These are phyloP conservation scores for Griposia aprilina DNA, from an alignment of 2,888 invertebrate genomes.

Conservation along the genomic window DNA sequence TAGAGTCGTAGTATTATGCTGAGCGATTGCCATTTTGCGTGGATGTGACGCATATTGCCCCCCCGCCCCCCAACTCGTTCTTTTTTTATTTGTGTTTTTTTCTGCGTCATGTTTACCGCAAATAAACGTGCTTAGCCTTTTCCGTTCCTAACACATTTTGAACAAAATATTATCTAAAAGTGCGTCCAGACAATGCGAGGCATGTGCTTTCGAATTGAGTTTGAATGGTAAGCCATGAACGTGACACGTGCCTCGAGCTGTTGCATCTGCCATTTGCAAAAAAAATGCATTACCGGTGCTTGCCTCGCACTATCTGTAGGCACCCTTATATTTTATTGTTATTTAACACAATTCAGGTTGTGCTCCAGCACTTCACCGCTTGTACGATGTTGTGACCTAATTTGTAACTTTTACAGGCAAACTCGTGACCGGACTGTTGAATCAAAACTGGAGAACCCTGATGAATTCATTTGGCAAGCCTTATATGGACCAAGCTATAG, in stretches of 20 bases:
- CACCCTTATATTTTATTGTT: not conserved
- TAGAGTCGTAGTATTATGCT: no score
- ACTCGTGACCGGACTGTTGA: conserved; percentile 67
- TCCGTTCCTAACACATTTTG: not conserved
- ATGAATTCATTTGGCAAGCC: conserved; percentile 66
- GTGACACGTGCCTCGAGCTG: no score
- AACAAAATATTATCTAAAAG: not conserved
- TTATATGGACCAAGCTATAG: conserved; percentile 68
- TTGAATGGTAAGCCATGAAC: not conserved
- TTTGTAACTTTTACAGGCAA: conserved; percentile 70
- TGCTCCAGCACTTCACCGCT: conserved; percentile 6
- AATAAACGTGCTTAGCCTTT: no score
- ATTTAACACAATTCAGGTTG: not conserved
- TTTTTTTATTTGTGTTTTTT: no score
- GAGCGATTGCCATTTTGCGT: no score
- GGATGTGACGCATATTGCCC: no score
- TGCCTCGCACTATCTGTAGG: not conserved
- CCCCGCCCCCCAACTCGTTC: no score
- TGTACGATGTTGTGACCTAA: conserved; percentile 22
- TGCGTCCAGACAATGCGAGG: not conserved
- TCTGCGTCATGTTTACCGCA: no score
- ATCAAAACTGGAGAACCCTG: conserved; percentile 72
- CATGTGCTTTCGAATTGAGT: no score
- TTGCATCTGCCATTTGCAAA: not conserved
- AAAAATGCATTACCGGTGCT: not conserved